A percentile compares a stretch with the other conserved stretches of the same genome.
Conservation (phyloP, 2,888 invertebrate genomes). For the Drosophila mulleri region DNA sequence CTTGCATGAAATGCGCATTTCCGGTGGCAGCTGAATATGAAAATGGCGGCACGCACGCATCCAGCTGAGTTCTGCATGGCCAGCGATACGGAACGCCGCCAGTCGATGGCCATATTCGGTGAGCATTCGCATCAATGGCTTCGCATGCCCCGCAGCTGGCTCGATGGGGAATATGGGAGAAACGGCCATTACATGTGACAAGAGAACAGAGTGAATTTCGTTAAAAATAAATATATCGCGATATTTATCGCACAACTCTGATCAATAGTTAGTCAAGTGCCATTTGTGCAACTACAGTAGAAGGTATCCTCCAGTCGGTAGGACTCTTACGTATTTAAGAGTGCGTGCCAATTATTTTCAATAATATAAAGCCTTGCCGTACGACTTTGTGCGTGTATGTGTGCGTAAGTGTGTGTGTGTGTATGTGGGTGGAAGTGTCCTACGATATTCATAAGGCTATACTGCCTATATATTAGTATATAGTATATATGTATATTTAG, state of each 20-base stretch:
- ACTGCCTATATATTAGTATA: background rate
- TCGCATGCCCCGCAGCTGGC: background rate
- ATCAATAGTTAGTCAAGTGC: background rate
- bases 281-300: background rate
- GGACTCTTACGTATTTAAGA: background rate
- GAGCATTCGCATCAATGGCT: slow-evolving; percentile 21
- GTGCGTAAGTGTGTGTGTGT: background rate
- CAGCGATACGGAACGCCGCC: slow-evolving; percentile 30
- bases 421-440: no score
- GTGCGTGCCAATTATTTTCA: slow-evolving; percentile 20
- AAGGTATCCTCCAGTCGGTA: slow-evolving; percentile 1
- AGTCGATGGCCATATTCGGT: slow-evolving; percentile 40
- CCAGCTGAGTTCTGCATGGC: background rate
- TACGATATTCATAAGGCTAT: slow-evolving; percentile 6
- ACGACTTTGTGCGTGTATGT: background rate
- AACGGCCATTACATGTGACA: background rate
- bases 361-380: slow-evolving; percentile 22
- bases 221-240: background rate
- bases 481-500: slow-evolving; percentile 13
- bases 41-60: slow-evolving; percentile 46
- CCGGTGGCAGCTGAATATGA: slow-evolving; percentile 48
- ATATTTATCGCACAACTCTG: background rate
- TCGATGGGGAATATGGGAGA: background rate
- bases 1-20: slow-evolving; percentile 65
- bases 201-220: background rate